Evolutionary conservation across 37 sponge, comb jelly and placozoan species (phyloP), one percentile per base, ranked within the genome.

Genomic region (Aplysina aerophoba): DNA sequence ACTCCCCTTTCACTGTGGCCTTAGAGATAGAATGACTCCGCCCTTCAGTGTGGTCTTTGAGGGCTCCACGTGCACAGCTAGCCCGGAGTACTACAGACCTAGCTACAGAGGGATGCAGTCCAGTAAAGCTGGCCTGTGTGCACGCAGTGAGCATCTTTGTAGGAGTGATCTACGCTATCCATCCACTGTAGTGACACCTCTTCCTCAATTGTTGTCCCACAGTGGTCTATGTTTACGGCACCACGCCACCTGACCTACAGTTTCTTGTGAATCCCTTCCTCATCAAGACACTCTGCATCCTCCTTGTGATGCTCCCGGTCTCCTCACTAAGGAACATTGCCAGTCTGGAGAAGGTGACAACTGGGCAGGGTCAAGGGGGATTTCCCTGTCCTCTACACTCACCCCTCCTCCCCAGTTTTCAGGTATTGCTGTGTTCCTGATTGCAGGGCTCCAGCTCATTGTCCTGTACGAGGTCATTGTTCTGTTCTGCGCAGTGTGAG

Each of bases 271-370:
- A 75, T 44, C 50, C 44, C 55, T 35, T 38, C 24, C 25, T 92
- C 31, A 81, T 92, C 66, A 93, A 89, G 35, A 36, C 60, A 5
- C 27, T 74, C 31, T 71, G 81, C 61, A 72, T 86, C 11, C 39
- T 93, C 15, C 24, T 87, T 22, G 72, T 92, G 39, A 92, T 92
- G 92, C 30, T 82, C 33, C 92, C 92, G 0, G 17, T 92, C 60
- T 92, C 86, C 58, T 55, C 82, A 58, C 82, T 87, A 37, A 69
- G 89, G 36, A 88, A 92, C 55, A 85, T 92, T 28, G 79, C 88
- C 28, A 92, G 72, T 54, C 86, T 92, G 0, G 92, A 88, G 54
- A 92, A 92, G 86, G 92, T 92, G 19, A 16, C 73, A 40, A 14
- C 53, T 20, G 12, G 50, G 3, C 4, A 22, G 35, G 1, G 27